phyloP scores from a whole-genome alignment of 2,113 vertebrate genomes.

The Oreocharis arfaki region DNA sequence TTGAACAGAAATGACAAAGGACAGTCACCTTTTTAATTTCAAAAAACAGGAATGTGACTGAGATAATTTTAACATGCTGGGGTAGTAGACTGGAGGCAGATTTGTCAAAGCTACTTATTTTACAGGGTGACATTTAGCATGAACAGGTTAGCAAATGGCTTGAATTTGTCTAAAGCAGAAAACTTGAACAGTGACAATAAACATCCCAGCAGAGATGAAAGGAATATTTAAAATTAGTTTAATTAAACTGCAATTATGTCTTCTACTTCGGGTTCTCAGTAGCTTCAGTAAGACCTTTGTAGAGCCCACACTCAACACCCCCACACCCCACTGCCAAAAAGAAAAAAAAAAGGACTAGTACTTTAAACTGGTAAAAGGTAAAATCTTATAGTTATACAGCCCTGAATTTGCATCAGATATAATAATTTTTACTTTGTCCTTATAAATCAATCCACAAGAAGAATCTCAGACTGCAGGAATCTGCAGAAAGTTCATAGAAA shows the following conservation, averaged over 20 bases:
- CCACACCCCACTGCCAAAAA: not conserved
- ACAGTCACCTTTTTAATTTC: conserved; percentile 4
- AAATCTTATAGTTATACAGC: not conserved
- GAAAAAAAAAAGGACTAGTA: not conserved
- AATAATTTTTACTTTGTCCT: not conserved
- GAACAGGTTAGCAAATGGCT: conserved; percentile 59
- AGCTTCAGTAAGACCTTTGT: conserved; percentile 44
- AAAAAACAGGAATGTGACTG: conserved; percentile 1
- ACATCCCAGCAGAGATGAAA: conserved; percentile 65
- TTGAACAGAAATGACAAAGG: conserved; percentile 16
- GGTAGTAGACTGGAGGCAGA: not conserved
- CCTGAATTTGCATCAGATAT: not conserved
- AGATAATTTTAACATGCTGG: conserved; percentile 24
- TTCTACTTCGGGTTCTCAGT: conserved; percentile 45
- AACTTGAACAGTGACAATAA: conserved; percentile 67
- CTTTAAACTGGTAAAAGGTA: not conserved
- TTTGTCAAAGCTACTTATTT: conserved; percentile 7
- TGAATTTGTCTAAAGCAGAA: conserved; percentile 52
- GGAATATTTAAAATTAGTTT: conserved; percentile 59
- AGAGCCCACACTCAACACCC: not conserved
- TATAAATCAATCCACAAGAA: not conserved
- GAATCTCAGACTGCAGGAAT: not conserved
- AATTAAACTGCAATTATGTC: conserved; percentile 74
- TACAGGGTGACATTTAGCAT: conserved; percentile 66
- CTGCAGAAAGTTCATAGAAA: not conserved